Base-by-base conservation (phyloP, 1,140 invertebrate genomes). In the Scaptodrosophila lebanonensis region DNA sequence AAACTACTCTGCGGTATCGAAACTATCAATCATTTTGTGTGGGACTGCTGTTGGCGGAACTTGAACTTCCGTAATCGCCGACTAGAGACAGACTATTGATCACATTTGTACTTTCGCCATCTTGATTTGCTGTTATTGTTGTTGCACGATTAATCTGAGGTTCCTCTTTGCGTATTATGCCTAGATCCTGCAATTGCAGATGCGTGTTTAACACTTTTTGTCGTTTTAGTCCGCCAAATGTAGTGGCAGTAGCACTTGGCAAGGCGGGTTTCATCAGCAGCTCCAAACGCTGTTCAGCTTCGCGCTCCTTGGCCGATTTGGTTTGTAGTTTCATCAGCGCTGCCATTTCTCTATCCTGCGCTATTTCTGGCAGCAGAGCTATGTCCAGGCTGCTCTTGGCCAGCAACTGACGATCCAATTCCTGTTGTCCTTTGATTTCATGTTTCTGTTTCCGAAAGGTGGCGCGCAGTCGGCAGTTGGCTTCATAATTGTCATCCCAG, bases 401-500 rank as follows among this genome's bases (percentile, higher is more conserved):
- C 43, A 96, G 86, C n/a, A 97, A 87, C 17, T 89, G 87, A 47
- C 91, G 90, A 84, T 97, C 94, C 52, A 90, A 88, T 8, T 90
- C 89, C 73, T 92, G 89, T 57, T 90, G 88, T 16, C 89, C 89
- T 84, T 94, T 92, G 0, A 95, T 70, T 82, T 95, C 92, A 77
- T 93, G 94, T 87, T 94, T 93, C 56, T 90, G 90, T 68, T 90
- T 90, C 63, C 97, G 92, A 88, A 98, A 97, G 68, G 91, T 90
- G 39, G 93, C 90, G 56, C 97, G 89, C 8, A 97, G 87, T 33
- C 91, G 88, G 84, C 92, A 93, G 88, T 98, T 98, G 1, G 95
- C 93, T 57, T 91, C 90, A 86, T 97, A 99, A 87, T 95, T 95
- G 90, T 98, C 96, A 84, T 94, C 93, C 93, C 93, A 97, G 1